Percentiles rank a stretch among this genome's conserved stretches.
Evolutionary conservation across 2,888 invertebrate species (phyloP).

Genomic region (Drosophila eohydei): DNA sequence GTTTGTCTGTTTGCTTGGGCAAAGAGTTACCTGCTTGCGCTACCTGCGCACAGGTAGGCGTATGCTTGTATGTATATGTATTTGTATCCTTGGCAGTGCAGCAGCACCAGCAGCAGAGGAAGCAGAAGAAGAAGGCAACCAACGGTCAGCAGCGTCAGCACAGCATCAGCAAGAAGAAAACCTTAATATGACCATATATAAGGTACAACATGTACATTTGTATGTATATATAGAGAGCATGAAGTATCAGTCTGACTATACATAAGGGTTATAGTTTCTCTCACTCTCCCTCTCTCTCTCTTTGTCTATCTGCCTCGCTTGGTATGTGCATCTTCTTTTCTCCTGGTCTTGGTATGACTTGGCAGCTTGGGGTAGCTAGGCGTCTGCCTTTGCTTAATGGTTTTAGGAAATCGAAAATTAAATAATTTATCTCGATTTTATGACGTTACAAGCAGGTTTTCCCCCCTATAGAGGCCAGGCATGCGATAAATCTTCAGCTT

Average conservation of each 20-base stretch:
- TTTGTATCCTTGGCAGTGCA: slow-evolving; percentile 59
- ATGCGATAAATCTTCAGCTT: slow-evolving; percentile 72
- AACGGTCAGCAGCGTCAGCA: slow-evolving; percentile 59
- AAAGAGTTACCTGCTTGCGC: slow-evolving; percentile 71
- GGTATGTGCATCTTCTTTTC: slow-evolving; percentile 8
- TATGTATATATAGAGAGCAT: slow-evolving; percentile 10
- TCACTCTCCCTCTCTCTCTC: neutral
- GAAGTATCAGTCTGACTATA: slow-evolving; percentile 28
- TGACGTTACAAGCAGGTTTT: slow-evolving; percentile 77
- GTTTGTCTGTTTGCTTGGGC: slow-evolving; percentile 56
- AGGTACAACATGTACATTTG: slow-evolving; percentile 4
- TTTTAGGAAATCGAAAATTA: slow-evolving; percentile 80
- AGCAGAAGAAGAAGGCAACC: slow-evolving; percentile 45
- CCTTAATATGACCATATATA: slow-evolving; percentile 50
- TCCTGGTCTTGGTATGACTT: slow-evolving; percentile 55
- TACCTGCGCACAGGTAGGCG: slow-evolving; percentile 78
- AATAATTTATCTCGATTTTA: slow-evolving; percentile 79
- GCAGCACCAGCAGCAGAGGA: slow-evolving; percentile 41
- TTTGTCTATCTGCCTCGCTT: neutral
- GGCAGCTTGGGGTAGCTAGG: slow-evolving; percentile 69
- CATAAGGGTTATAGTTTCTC: slow-evolving; percentile 34
- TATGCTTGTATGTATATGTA: slow-evolving; percentile 53
- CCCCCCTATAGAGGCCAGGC: slow-evolving; percentile 31
- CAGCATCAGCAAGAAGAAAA: slow-evolving; percentile 48
- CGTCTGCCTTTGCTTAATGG: slow-evolving; percentile 71